These are phyloP conservation scores for Rhinoraja longicauda DNA, from an alignment of 2,797 vertebrate species.

Conservation along the genomic window DNA sequence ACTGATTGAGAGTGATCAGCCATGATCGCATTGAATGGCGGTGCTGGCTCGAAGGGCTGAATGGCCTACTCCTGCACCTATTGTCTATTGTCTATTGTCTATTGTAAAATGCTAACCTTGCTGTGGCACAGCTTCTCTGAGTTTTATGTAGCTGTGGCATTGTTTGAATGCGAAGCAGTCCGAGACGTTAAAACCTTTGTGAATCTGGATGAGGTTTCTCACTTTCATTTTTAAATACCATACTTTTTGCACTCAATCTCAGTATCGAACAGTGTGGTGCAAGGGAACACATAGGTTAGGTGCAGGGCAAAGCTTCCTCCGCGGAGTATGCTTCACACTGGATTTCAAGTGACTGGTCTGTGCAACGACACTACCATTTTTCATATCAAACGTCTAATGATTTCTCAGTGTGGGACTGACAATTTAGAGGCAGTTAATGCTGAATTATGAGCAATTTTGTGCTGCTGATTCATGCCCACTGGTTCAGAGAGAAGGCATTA, in stretches of 20 bases:
- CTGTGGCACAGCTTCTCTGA: background rate
- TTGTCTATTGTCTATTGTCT: no score
- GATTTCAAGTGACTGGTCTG: background rate
- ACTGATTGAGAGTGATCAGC: no score
- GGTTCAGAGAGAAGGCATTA: background rate
- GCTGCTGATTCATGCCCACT: constrained; percentile 27
- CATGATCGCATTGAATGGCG: no score
- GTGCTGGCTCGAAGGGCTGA: no score
- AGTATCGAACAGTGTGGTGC: background rate
- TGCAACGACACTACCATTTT: constrained; percentile 23
- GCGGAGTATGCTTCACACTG: background rate
- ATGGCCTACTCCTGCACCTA: no score
- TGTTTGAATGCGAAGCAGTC: background rate
- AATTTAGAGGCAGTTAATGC: constrained; percentile 12
- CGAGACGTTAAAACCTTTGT: background rate
- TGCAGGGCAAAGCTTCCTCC: background rate
- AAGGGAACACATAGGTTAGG: background rate
- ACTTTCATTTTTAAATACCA: background rate
- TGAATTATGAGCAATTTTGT: constrained; percentile 31
- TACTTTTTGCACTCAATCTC: no score
- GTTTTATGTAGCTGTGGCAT: background rate
- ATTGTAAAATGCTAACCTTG: background rate
- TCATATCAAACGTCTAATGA: constrained; percentile 1
- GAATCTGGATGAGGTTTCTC: background rate
- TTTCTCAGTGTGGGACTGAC: constrained; percentile 15